Base-by-base conservation (phyloP, 2,113 vertebrate species). In the Elachura formosa region DNA sequence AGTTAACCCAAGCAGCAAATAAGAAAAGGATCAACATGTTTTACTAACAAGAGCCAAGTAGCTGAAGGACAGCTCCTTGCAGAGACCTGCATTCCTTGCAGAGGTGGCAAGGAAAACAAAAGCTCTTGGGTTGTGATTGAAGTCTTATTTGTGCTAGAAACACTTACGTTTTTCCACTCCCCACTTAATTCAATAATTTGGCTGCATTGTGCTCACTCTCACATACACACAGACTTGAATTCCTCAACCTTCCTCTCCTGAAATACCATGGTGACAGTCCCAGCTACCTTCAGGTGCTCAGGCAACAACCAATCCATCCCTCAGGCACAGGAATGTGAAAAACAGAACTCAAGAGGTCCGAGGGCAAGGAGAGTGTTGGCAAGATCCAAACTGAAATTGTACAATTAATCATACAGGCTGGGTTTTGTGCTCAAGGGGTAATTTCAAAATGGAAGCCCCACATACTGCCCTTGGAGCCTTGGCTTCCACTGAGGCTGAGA, bases 321-420 rank as follows among this genome's bases (percentile, higher is more conserved):
- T 45, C 59, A 59, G 64, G 51, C 41, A 51, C 21, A 59, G 67
- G 25, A 17, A 1, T 40, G 23, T 26, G 75, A 36, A 58, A 64
- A 21, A n/a, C 26, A 43, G 5, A 45, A 5, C 40, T 13, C 5
- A 0, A 0, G 43, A 46, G 20, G 31, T n/a, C 40, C 4, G 0
- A 24, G 49, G 74, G 55, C 43, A 82, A 19, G 54, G 66, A 48
- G 22, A 33, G 36, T 0, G 3, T 5, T n/a, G 28, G 14, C 52
- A 62, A 75, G 41, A 79, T n/a, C 54, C 3, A 4, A 64, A 36
- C 5, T 68, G 49, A 76, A 36, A 52, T 61, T 6, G 8, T 6
- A 13, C 31, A 34, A 0, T 73, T 45, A 38, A 45, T 85, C 71
- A 40, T 34, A 48, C 38, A 52, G 82, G n/a, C 33, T 76, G 38